These are phyloP conservation scores for Sussaba pulchella DNA, from an alignment of 2,888 invertebrate species.

Conservation along the genomic window DNA sequence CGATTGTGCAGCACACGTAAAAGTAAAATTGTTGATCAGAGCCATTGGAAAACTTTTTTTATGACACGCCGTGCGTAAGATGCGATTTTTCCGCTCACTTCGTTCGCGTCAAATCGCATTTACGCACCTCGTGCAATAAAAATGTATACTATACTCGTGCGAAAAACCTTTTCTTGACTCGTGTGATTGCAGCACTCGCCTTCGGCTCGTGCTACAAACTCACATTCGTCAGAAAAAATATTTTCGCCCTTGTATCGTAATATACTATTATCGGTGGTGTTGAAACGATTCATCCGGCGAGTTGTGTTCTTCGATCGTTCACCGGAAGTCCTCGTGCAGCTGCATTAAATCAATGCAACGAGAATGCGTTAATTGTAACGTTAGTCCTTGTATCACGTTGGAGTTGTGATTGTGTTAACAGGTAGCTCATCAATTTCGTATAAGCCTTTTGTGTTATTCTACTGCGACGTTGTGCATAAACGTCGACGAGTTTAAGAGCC, in stretches of 20 bases:
- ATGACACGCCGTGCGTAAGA: no score
- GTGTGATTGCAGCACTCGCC: no score
- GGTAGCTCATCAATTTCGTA: slow-evolving; percentile 57
- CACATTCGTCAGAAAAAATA: no score
- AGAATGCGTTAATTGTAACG: slow-evolving; percentile 51
- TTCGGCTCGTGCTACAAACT: no score
- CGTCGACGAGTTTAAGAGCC: slow-evolving; percentile 39
- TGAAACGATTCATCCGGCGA: slow-evolving; percentile 6
- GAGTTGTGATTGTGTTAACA: slow-evolving; percentile 64
- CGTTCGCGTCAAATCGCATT: no score
- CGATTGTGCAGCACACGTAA: not conserved
- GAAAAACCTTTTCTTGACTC: no score
- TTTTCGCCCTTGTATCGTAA: no score
- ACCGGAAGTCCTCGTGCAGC: slow-evolving; percentile 9
- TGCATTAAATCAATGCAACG: slow-evolving; percentile 10
- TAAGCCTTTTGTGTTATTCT: slow-evolving; percentile 41
- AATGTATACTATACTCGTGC: no score
- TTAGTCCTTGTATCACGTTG: slow-evolving; percentile 11
- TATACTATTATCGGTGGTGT: no score
- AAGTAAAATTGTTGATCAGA: slow-evolving; percentile 10
- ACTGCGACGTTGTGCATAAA: slow-evolving; percentile 2
- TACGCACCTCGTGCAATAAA: no score
- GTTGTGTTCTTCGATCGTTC: slow-evolving; percentile 20
- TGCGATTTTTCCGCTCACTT: no score
- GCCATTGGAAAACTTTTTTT: slow-evolving; percentile 36